Evolutionary conservation across 2,797 vertebrate genomes (phyloP).

Genomic region (Clarias laeviceps): DNA sequence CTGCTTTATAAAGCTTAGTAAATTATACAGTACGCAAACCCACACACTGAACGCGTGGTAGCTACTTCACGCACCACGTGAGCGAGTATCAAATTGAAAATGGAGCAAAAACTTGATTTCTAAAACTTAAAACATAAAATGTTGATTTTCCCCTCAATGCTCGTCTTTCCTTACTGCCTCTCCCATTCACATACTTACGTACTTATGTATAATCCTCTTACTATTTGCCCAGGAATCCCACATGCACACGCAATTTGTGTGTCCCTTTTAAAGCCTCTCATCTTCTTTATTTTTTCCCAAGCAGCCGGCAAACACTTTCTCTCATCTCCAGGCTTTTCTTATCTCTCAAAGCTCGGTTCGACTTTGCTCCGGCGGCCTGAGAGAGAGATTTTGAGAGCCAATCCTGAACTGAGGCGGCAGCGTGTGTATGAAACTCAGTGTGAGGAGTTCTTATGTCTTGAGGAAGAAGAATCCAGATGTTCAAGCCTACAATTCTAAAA

Average conservation of each 20-base stretch:
- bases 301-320: neutral
- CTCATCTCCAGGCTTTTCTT: conserved; percentile 4
- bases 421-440: neutral
- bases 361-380: neutral
- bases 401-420: neutral
- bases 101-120: neutral
- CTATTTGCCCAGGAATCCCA: conserved; percentile 29
- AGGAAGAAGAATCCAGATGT: neutral
- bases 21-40: neutral
- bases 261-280: conserved; percentile 19
- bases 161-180: conserved; percentile 11
- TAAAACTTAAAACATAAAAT: conserved; percentile 9
- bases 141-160: conserved; percentile 8
- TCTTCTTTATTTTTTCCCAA: conserved; percentile 15
- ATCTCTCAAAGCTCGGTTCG: conserved; percentile 7
- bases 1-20: neutral
- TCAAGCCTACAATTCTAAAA: neutral
- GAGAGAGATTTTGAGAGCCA: conserved; percentile 2
- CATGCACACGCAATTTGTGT: neutral
- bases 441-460: neutral
- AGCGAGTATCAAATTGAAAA: neutral
- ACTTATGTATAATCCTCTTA: conserved; percentile 44
- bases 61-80: neutral
- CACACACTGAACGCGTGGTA: neutral
- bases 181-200: conserved; percentile 37